Evolutionary conservation across 2,888 invertebrate species (phyloP).

Genomic region (Ditylenchus weischeri): DNA sequence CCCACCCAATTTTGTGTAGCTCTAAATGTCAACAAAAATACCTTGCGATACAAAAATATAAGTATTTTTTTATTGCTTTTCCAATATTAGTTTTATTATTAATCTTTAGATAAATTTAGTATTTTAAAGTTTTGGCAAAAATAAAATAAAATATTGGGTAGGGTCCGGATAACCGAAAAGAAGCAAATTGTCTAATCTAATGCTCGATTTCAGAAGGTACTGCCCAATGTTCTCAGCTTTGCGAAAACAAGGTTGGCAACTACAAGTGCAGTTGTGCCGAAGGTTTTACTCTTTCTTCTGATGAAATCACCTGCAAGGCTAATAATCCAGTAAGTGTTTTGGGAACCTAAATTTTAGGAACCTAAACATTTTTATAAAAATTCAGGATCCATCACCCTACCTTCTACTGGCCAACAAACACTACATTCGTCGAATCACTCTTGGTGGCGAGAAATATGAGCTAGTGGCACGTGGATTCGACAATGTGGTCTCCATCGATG

Average conservation of each 20-base stretch:
- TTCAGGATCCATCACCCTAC: constrained; percentile 71
- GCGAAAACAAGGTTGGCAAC: constrained; percentile 89
- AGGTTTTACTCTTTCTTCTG: constrained; percentile 79
- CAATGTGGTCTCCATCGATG: constrained; percentile 93
- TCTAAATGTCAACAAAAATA: too few species aligned
- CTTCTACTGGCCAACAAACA: constrained; percentile 92
- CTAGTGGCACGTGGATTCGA: constrained; percentile 77
- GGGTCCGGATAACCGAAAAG: background rate
- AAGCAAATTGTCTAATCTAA: background rate
- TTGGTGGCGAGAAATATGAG: constrained; percentile 79
- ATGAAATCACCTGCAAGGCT: constrained; percentile 85
- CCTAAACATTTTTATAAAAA: too few species aligned
- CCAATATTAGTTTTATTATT: too few species aligned
- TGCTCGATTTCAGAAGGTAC: constrained; percentile 66
- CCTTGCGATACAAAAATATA: too few species aligned
- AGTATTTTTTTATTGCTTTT: too few species aligned
- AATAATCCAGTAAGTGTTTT: constrained; percentile 71
- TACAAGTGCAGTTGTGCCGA: constrained; percentile 94
- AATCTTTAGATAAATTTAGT: too few species aligned
- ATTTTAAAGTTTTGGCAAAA: too few species aligned
- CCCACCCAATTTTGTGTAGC: too few species aligned
- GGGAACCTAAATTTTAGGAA: too few species aligned
- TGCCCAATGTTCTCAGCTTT: constrained; percentile 84
- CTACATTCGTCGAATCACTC: constrained; percentile 90
- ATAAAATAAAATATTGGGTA: too few species aligned